Percentiles rank a stretch among this genome's conserved stretches.
phyloP scores from a whole-genome alignment of 2,113 vertebrate genomes.

The Paradoxurus hermaphroditus region DNA sequence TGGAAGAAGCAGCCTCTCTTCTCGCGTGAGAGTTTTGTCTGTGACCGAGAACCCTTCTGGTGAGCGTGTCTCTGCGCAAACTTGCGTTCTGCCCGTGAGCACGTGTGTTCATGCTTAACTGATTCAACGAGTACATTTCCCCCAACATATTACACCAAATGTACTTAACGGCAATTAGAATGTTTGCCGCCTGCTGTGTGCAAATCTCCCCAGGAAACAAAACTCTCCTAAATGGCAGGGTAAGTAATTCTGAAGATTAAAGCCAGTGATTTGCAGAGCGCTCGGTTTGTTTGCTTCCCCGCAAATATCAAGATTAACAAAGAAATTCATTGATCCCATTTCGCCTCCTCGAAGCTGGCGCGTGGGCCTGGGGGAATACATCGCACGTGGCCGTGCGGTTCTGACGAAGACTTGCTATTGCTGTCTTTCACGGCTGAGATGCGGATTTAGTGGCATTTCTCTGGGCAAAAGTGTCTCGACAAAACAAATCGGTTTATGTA shows the following conservation, averaged over 20 bases:
- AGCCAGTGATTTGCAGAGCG: slow-evolving; percentile 59
- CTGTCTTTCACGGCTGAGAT: background rate
- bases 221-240: slow-evolving; percentile 57
- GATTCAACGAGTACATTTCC: slow-evolving; percentile 17
- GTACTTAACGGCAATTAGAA: slow-evolving; percentile 75
- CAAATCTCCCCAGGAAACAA: slow-evolving; percentile 65
- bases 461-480: background rate
- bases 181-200: slow-evolving; percentile 67
- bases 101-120: slow-evolving; percentile 49
- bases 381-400: background rate
- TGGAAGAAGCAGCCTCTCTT: background rate
- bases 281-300: slow-evolving; percentile 58
- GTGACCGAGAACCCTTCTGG: background rate
- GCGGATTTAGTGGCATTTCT: background rate
- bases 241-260: slow-evolving; percentile 74
- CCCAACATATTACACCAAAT: slow-evolving; percentile 62
- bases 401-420: background rate
- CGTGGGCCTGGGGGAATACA: background rate
- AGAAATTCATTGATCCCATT: slow-evolving; percentile 64
- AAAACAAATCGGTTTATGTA: background rate
- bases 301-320: slow-evolving; percentile 72
- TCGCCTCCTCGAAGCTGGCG: background rate
- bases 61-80: slow-evolving; percentile 35
- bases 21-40: background rate
- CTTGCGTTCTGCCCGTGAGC: slow-evolving; percentile 19